Base-by-base conservation (phyloP, 2,888 invertebrate genomes). In the Lymantria dispar region DNA sequence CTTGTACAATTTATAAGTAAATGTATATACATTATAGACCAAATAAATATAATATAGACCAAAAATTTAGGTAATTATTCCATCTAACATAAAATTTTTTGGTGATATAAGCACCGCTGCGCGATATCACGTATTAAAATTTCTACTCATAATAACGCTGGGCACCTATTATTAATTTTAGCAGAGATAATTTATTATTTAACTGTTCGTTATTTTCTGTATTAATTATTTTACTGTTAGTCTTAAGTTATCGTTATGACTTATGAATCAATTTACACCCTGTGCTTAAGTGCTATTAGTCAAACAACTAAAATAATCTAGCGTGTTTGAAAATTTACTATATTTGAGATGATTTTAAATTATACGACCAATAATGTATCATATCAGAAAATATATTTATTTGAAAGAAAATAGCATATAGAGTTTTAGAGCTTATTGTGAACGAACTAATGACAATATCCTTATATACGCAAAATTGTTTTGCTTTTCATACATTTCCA, bases 211-310 rank as follows among this genome's bases (percentile, higher is more conserved):
- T 54, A 62, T 48, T 51, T 52, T 58, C n/a, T n/a, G n/a, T n/a
- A n/a, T n/a, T n/a, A n/a, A n/a, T n/a, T n/a, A n/a, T n/a, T n/a
- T n/a, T n/a, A n/a, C n/a, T n/a, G n/a, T n/a, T 60, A 58, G 61
- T 60, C 63, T 66, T 70, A 70, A 43, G 45, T 64, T 64, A 66
- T 47, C 36, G 54, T 67, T 65, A 66, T 68, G 62, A 66, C 70
- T 73, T 74, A 77, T 48, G 43, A 77, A 74, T 63, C 65, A 72
- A 63, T 69, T 70, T 68, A 74, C 74, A 80, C 79, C 79, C 80
- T 79, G 80, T 80, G 79, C 78, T 74, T 74, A 75, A 76, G 79
- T 79, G 76, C 72, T 78, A 74, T 70, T 61, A 65, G 64, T 70
- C 59, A 72, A 74, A 68, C 54, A 51, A 73, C 65, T 66, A 64